A percentile compares a stretch with the other conserved stretches of the same genome.
Conservation (phyloP, 2,797 vertebrate genomes). For the Cygnus olor region DNA sequence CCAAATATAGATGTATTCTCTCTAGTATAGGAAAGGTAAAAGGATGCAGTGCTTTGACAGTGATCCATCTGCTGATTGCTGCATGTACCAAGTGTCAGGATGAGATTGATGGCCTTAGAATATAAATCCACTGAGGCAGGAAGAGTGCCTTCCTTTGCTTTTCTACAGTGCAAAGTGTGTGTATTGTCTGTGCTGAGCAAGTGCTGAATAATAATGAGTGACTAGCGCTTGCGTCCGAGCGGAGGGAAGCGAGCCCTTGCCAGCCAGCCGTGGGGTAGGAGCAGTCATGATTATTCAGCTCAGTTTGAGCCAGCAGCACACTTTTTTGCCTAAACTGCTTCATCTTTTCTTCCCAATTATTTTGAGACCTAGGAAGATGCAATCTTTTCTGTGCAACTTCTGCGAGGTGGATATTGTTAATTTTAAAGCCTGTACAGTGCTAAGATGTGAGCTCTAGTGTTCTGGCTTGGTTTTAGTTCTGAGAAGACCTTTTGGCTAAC, state of each 20-base stretch:
- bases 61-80: neutral
- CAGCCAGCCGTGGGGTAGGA: neutral
- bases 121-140: neutral
- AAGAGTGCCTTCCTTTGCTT: neutral
- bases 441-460: neutral
- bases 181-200: neutral
- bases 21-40: neutral
- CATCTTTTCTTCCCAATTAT: neutral
- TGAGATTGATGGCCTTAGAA: slow-evolving; percentile 11
- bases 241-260: neutral
- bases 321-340: neutral
- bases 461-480: neutral
- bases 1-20: neutral
- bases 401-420: neutral
- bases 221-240: neutral
- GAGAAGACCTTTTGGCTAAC: neutral
- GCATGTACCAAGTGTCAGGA: neutral
- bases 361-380: neutral
- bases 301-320: neutral
- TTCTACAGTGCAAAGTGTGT: neutral
- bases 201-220: neutral
- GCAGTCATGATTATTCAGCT: neutral
- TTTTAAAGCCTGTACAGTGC: neutral
- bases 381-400: neutral
- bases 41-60: slow-evolving; percentile 17